Evolutionary conservation across 2,113 vertebrate species (phyloP).

Genomic region (Phrynocephalus versicolor): DNA sequence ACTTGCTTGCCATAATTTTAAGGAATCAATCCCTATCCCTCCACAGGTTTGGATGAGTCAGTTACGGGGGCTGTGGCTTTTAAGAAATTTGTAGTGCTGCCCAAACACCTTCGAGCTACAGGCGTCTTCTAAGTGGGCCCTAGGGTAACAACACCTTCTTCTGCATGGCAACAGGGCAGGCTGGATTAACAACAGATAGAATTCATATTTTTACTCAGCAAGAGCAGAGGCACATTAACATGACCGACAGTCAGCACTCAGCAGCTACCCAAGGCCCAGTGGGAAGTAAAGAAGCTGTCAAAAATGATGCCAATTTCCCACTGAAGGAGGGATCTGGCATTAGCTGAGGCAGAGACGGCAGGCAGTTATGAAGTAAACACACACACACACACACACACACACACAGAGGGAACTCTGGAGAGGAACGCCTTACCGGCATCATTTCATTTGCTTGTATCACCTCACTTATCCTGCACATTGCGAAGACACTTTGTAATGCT

Average conservation of each 20-base stretch:
- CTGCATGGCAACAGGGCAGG: not conserved
- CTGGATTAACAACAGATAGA: not conserved
- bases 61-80: too few species aligned
- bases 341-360: not conserved
- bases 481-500: not conserved
- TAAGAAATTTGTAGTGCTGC: too few species aligned
- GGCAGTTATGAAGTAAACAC: not conserved
- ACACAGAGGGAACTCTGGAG: not conserved
- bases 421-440: not conserved
- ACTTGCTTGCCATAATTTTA: not conserved
- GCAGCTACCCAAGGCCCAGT: not conserved
- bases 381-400: not conserved
- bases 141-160: not conserved
- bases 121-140: not conserved
- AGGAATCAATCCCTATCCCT: not conserved
- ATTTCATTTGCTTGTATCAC: not conserved
- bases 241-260: not conserved
- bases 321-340: not conserved
- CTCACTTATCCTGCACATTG: not conserved
- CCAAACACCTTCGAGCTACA: not conserved
- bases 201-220: not conserved
- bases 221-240: not conserved
- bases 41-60: not conserved
- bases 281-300: conserved; percentile 4
- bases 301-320: conserved; percentile 12